phyloP scores from a whole-genome alignment of 2,113 vertebrate species.

The Thalassoma bifasciatum region DNA sequence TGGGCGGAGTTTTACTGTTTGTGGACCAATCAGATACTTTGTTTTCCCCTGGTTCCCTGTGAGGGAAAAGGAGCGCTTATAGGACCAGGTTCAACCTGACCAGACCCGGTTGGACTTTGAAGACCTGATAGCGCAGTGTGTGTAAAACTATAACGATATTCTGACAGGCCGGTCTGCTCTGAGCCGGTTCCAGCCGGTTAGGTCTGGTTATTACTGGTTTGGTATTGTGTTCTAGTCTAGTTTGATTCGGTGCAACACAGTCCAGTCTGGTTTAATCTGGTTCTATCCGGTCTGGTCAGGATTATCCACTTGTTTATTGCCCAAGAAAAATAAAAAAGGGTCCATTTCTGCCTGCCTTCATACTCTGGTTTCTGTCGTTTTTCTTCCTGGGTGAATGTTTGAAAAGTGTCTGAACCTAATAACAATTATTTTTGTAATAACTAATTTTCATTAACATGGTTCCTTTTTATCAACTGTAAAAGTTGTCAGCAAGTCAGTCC shows the following conservation, averaged over 20 bases:
- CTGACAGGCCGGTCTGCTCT: background rate
- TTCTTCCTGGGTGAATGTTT: background rate
- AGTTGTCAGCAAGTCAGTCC: no score
- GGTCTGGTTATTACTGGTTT: background rate
- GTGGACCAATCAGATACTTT: constrained; percentile 68
- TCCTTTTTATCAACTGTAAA: no score
- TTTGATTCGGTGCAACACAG: background rate
- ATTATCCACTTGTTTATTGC: constrained; percentile 67
- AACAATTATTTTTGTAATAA: no score
- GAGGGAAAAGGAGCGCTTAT: constrained; percentile 35
- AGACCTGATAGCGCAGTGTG: constrained; percentile 8
- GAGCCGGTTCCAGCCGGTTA: constrained; percentile 7
- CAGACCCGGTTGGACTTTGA: constrained; percentile 29
- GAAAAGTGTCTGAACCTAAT: no score
- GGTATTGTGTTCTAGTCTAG: constrained; percentile 2
- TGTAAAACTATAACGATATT: constrained; percentile 11
- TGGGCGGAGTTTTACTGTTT: constrained; percentile 63
- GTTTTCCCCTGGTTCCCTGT: constrained; percentile 48
- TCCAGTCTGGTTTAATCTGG: constrained; percentile 18
- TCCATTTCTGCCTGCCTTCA: constrained; percentile 81
- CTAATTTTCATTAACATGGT: no score
- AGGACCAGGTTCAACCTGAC: constrained; percentile 50
- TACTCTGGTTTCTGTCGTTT: constrained; percentile 26
- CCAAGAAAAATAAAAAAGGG: constrained; percentile 71
- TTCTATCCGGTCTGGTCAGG: constrained; percentile 51